Base-by-base conservation (phyloP, 2,888 invertebrate species). In the Teinopalpus imperialis region DNA sequence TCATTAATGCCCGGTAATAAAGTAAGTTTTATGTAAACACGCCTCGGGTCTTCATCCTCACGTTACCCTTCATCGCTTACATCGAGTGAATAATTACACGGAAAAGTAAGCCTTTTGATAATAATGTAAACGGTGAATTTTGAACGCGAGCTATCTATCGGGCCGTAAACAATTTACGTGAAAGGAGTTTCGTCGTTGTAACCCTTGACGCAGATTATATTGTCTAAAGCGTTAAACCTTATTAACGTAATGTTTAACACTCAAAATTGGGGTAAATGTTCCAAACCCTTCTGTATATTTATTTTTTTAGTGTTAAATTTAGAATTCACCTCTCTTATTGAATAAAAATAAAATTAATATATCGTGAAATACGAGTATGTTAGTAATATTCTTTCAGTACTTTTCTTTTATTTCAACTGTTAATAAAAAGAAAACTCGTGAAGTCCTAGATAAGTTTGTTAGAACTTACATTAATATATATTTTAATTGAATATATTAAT, bases 21-120 rank as follows among this genome's bases (percentile, higher is more conserved):
- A 82, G 71, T 80, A 82, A 83, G 80, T 85, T 85, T 73, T 78
- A 76, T 75, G 80, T 81, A 81, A 83, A 81, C 83, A 82, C 63
- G 79, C 74, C 74, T 69, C 69, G 69, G 71, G 77, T 70, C 66
- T 70, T 72, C 69, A 74, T 78, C 70, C 68, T 61, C 61, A 69
- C 66, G 69, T 81, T 76, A 79, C 77, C 75, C 69, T 69, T 73
- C 72, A 72, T 71, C 66, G 71, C 60, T 63, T 65, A 43, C 64
- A 67, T 62, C 59, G 62, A 53, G 51, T 16, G 26, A 52, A 62
- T 57, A 43, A 52, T 56, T 51, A 43, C 64, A 66, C 32, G 49
- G 67, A 64, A 81, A 78, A 71, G 51, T 73, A 66, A 66, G 54
- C 79, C 69, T 65, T 80, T 72, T 63, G 61, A 50, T 31, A 37